A percentile compares a stretch with the other conserved stretches of the same genome.
Conservation (phyloP, 1,140 invertebrate genomes). For the Scaptomyza graminum region DNA sequence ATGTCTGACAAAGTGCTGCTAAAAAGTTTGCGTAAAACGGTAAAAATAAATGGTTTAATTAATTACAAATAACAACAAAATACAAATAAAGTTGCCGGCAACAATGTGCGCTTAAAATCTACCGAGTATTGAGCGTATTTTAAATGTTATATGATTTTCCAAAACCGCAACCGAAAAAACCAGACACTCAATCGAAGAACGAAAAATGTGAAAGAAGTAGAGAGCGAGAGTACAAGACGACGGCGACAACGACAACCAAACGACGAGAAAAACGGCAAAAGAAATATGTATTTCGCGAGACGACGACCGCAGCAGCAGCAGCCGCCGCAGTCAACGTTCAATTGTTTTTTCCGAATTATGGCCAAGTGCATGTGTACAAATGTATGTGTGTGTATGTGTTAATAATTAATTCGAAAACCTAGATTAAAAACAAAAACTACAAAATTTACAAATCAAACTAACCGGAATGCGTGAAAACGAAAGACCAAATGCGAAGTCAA, state of each 20-base stretch:
- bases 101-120: conserved; percentile 50
- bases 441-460: conserved; percentile 43
- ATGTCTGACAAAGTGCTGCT: conserved; percentile 75
- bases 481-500: conserved; percentile 9
- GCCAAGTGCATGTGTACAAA: conserved; percentile 60
- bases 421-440: conserved; percentile 43
- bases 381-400: conserved; percentile 40
- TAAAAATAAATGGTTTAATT: conserved; percentile 74
- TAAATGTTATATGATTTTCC: conserved; percentile 67
- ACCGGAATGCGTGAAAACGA: too few species aligned
- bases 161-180: conserved; percentile 55
- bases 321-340: conserved; percentile 72
- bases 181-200: conserved; percentile 77
- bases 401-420: conserved; percentile 69
- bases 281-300: conserved; percentile 83
- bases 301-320: conserved; percentile 55
- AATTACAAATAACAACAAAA: conserved; percentile 58
- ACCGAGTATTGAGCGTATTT: conserved; percentile 62
- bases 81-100: conserved; percentile 56
- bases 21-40: conserved; percentile 80
- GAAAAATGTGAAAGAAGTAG: conserved; percentile 81
- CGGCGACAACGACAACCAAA: conserved; percentile 62
- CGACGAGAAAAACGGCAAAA: conserved; percentile 75
- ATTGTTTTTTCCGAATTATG: conserved; percentile 69
- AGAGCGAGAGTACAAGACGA: conserved; percentile 65